Conservation (phyloP, 2,888 invertebrate genomes). For the Diarsia mendica region DNA sequence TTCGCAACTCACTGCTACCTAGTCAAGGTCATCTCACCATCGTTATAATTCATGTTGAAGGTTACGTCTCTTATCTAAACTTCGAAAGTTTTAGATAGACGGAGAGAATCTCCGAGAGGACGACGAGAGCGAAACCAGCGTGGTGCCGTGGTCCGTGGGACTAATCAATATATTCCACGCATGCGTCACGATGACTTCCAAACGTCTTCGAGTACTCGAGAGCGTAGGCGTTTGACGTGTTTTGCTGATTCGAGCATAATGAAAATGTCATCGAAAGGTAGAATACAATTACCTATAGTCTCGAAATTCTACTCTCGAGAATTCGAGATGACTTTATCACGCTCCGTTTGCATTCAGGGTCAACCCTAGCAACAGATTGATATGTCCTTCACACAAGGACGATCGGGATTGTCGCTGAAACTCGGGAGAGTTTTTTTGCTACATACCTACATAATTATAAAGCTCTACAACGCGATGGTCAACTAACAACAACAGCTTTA, state of each 20-base stretch:
- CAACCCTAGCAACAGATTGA: slow-evolving; percentile 54
- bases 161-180: slow-evolving; percentile 88
- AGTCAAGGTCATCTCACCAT: slow-evolving; percentile 55
- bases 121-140: slow-evolving; percentile 77
- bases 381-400: slow-evolving; percentile 62
- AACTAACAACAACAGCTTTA: slow-evolving; percentile 11
- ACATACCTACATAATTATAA: too few relatives aligned
- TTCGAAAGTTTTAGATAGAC: slow-evolving; percentile 54
- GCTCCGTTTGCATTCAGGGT: slow-evolving; percentile 8
- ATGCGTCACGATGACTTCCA: slow-evolving; percentile 82
- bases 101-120: slow-evolving; percentile 65
- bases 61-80: slow-evolving; percentile 50
- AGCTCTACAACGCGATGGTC: neutral
- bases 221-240: slow-evolving; percentile 75
- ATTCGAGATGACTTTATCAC: slow-evolving; percentile 20
- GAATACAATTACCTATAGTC: slow-evolving; percentile 11
- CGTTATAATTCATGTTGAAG: slow-evolving; percentile 37
- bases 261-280: slow-evolving; percentile 45
- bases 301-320: slow-evolving; percentile 15
- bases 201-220: slow-evolving; percentile 68
- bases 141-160: slow-evolving; percentile 56
- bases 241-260: slow-evolving; percentile 41
- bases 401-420: slow-evolving; percentile 30
- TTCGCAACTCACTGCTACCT: slow-evolving; percentile 39
- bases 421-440: slow-evolving; percentile 19